These are phyloP conservation scores for Uloborus plumipes DNA, from an alignment of 2,888 invertebrate species.

Conservation along the genomic window DNA sequence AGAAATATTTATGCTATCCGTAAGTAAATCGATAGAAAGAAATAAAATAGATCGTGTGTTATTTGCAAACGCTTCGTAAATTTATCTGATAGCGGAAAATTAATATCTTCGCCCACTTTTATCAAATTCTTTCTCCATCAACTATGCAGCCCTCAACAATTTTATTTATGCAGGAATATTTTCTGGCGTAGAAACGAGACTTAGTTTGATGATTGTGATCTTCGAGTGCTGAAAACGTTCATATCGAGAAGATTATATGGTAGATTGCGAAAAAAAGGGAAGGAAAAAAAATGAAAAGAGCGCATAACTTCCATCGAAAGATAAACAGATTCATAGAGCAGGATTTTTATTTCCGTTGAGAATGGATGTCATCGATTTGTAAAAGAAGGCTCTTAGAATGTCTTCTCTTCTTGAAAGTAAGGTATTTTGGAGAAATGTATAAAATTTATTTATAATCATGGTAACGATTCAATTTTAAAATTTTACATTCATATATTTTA, in stretches of 20 bases:
- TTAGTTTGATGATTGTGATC: slow-evolving; percentile 26
- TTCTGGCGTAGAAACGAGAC: slow-evolving; percentile 3
- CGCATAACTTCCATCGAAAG: too few species aligned
- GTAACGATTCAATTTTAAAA: too few species aligned
- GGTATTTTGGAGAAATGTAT: too few species aligned
- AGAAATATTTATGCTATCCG: too few species aligned
- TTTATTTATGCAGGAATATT: slow-evolving; percentile 20
- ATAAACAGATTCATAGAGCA: slow-evolving; percentile 18
- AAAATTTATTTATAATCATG: too few species aligned
- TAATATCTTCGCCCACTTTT: too few species aligned
- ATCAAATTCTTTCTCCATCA: slow-evolving; percentile 5
- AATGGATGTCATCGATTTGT: slow-evolving; percentile 15
- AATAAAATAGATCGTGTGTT: too few species aligned
- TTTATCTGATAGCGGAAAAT: too few species aligned
- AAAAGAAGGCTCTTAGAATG: background rate
- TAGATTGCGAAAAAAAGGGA: slow-evolving; percentile 24
- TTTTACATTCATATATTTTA: too few species aligned
- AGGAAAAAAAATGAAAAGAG: slow-evolving; percentile 3
- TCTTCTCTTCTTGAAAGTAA: too few species aligned
- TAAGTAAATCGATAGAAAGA: too few species aligned
- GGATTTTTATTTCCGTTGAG: slow-evolving; percentile 1
- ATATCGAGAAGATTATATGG: slow-evolving; percentile 24
- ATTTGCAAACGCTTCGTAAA: too few species aligned
- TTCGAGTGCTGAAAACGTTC: slow-evolving; percentile 24
- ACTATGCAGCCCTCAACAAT: slow-evolving; percentile 25